Percentiles rank a stretch among this genome's conserved stretches.
phyloP scores from a whole-genome alignment of 1,140 invertebrate genomes.

The Cotesia glomerata region DNA sequence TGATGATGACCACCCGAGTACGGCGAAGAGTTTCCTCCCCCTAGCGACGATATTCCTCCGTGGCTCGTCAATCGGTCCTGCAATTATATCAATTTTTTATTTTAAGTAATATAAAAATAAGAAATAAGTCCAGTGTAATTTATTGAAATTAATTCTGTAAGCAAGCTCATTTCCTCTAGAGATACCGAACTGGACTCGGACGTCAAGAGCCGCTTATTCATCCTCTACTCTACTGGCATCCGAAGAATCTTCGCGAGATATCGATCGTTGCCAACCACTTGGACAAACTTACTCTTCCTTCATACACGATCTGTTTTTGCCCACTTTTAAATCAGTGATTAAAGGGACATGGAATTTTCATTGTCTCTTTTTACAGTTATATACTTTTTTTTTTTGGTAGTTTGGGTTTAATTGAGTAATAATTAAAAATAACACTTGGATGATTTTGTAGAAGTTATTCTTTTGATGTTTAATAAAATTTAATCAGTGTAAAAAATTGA shows the following conservation, averaged over 20 bases:
- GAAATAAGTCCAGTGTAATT: not conserved
- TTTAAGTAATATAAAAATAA: not conserved
- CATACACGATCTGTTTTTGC: not conserved
- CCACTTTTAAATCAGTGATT: not conserved
- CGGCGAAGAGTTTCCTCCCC: constrained; percentile 61
- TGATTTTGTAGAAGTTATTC: too few relatives aligned
- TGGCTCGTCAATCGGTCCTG: constrained; percentile 77
- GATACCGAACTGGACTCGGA: too few relatives aligned
- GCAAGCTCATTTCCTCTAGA: not conserved
- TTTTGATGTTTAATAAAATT: too few relatives aligned
- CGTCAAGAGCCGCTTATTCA: not conserved
- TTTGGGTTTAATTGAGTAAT: too few relatives aligned
- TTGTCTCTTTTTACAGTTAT: too few relatives aligned
- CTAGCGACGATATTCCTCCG: constrained; percentile 72
- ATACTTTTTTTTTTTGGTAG: too few relatives aligned
- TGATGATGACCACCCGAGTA: constrained; percentile 62
- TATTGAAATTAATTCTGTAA: not conserved
- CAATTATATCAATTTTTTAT: constrained; percentile 37
- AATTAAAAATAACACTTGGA: too few relatives aligned
- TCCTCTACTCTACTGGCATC: not conserved
- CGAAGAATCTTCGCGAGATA: constrained; percentile 2
- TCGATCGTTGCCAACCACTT: not conserved
- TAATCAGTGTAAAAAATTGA: too few relatives aligned
- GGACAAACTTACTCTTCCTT: not conserved
- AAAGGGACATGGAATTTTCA: constrained; percentile 1